Percentiles rank a stretch among this genome's conserved stretches.
Conservation (phyloP, 2,797 vertebrate species). For the Hippopotamyrus pictus region DNA sequence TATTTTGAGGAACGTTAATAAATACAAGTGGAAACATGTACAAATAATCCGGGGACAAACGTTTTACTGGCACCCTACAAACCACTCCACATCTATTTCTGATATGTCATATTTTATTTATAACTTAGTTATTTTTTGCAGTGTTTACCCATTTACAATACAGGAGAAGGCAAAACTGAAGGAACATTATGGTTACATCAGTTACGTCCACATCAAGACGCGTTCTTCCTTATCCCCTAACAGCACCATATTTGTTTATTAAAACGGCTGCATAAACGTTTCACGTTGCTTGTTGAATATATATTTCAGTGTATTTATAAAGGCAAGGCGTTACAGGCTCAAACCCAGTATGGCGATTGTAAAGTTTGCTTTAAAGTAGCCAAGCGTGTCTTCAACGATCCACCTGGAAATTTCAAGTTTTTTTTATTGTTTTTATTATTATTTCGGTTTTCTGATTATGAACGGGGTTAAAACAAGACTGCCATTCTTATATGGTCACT, state of each 20-base stretch:
- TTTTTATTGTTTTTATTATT: not conserved
- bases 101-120: not conserved
- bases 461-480: not conserved
- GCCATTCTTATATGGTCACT: not conserved
- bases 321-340: not conserved
- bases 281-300: not conserved
- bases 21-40: not conserved
- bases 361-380: not conserved
- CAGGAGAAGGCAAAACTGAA: not conserved
- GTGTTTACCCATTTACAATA: not conserved
- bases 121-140: not conserved
- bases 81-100: not conserved
- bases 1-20: not conserved
- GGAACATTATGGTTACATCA: not conserved
- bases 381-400: not conserved
- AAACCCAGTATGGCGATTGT: not conserved
- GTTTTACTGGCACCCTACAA: not conserved
- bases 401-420: not conserved
- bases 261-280: constrained; percentile 8
- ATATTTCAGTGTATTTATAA: not conserved
- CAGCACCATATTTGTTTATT: not conserved
- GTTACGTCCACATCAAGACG: not conserved
- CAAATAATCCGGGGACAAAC: not conserved
- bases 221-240: not conserved
- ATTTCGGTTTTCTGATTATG: not conserved